Evolutionary conservation across 2,888 invertebrate species (phyloP).

Genomic region (Proisotoma minuta): DNA sequence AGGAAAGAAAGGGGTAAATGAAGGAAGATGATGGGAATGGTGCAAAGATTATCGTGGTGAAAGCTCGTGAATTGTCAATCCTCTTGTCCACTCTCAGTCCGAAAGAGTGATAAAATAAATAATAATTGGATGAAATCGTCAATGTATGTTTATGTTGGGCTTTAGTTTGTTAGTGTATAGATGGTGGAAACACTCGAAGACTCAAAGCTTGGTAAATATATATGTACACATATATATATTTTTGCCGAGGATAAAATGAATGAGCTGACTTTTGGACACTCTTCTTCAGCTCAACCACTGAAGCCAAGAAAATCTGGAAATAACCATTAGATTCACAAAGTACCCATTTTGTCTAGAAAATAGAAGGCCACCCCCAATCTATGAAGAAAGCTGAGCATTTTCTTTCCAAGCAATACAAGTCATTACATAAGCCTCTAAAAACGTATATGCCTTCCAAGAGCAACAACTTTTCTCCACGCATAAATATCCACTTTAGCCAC

Average conservation of each 20-base stretch:
- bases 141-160: constrained; percentile 27
- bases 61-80: constrained; percentile 22
- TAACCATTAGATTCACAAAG: constrained; percentile 42
- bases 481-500: constrained; percentile 5
- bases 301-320: constrained; percentile 40
- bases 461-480: constrained; percentile 9
- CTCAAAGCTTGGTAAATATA: too few relatives aligned
- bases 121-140: constrained; percentile 39
- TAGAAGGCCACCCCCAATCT: background rate
- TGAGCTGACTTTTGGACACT: constrained; percentile 24
- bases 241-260: constrained; percentile 21
- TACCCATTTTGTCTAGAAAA: constrained; percentile 39
- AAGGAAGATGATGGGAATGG: constrained; percentile 11
- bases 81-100: constrained; percentile 14
- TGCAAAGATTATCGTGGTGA: constrained; percentile 16
- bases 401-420: constrained; percentile 3
- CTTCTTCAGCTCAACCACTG: constrained; percentile 16
- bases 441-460: background rate
- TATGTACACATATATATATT: too few relatives aligned
- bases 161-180: background rate
- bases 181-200: constrained; percentile 32
- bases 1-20: constrained; percentile 3
- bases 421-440: constrained; percentile 1
- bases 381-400: background rate
- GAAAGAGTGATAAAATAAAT: constrained; percentile 40